Evolutionary conservation across 2,888 invertebrate species (phyloP), one percentile per base, ranked within the genome.

Genomic region (Xanthostigma xanthostigma): DNA sequence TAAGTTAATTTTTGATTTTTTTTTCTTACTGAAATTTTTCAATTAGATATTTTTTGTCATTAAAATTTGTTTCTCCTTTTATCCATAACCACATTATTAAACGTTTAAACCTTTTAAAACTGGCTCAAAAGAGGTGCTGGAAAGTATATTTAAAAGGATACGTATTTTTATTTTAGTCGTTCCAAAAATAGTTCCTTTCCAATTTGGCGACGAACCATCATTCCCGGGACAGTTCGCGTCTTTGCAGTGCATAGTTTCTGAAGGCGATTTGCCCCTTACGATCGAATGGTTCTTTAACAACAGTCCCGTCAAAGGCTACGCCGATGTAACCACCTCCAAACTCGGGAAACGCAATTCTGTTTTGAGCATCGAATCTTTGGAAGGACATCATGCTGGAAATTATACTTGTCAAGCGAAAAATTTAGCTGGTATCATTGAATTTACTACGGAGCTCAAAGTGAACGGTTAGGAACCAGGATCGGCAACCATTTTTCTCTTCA

Each of bases 221-320:
- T 81, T 79, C 63, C 79, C 81, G 50, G 84, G 82, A 49, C 82
- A 84, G 57, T 67, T 70, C 45, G 72, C 67, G 46, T 66, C 72
- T 58, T 65, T 72, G 53, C 71, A 70, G 61, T 73, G 74, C 60
- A 67, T 73, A 54, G 72, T 71, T 45, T 72, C 74, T 38, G 76
- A 78, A 59, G 81, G 85, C 52, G 86, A 86, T 66, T 68, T 79
- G 53, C 86, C 87, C 45, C 69, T 87, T 59, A 76, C 76, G 55
- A 79, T 87, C 54, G 71, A 73, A 46, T 86, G 85, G 85, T 77
- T 76, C 49, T 81, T 85, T 65, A 81, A 84, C 70, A 78, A 78
- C 52, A 73, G 73, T 61, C 70, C 70, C 50, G 66, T 78, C 58
- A 71, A 72, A 56, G 67, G 68, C 49, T 73, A 71, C 55, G 67